phyloP scores from a whole-genome alignment of 2,113 vertebrate genomes.

The Oreochromis spilurus region DNA sequence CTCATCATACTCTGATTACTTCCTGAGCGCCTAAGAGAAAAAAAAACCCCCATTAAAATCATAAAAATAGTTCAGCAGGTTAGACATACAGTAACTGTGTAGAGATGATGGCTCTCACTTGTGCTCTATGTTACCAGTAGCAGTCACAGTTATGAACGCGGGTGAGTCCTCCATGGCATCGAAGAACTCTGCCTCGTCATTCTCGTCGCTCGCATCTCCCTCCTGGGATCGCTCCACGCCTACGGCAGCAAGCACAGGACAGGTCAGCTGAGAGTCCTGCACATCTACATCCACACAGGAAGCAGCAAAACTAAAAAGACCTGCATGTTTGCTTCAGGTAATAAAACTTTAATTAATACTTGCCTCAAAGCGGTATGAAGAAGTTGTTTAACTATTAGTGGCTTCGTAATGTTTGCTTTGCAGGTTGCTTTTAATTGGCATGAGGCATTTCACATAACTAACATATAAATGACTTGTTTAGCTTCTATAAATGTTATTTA shows the following conservation, averaged over 20 bases:
- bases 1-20: constrained; percentile 82
- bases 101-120: constrained; percentile 66
- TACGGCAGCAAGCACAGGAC: constrained; percentile 10
- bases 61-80: not conserved
- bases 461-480: not conserved
- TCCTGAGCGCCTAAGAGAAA: constrained; percentile 76
- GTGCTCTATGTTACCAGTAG: constrained; percentile 75
- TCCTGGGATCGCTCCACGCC: constrained; percentile 74
- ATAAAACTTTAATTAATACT: not conserved
- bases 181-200: constrained; percentile 94
- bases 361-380: not conserved
- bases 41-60: not conserved
- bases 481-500: not conserved
- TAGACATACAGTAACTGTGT: not conserved
- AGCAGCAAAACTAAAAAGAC: not conserved
- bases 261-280: not conserved
- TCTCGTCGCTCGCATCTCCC: constrained; percentile 90
- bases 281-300: not conserved
- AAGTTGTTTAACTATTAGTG: not conserved
- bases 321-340: not conserved
- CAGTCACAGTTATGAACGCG: constrained; percentile 90
- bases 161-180: constrained; percentile 95
- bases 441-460: not conserved
- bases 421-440: not conserved
- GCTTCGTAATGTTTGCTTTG: not conserved